Percentiles rank a stretch among this genome's conserved stretches.
phyloP scores from a whole-genome alignment of 92 coral and sea anemone species.

The Epizoanthus illoricatus region DNA sequence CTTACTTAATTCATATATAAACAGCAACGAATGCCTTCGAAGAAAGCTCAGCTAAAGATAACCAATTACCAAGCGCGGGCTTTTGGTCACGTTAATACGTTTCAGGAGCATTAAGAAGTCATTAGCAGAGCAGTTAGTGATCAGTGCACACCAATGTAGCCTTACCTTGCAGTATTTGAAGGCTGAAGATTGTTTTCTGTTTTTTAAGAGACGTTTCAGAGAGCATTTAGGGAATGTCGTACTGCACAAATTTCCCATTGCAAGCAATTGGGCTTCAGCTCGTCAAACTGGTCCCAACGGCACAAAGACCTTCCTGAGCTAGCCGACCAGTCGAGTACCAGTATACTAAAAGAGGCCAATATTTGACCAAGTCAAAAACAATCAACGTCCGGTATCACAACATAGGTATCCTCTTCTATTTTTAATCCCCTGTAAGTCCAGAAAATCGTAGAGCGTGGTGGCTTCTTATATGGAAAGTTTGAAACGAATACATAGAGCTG shows the following conservation, averaged over 20 bases:
- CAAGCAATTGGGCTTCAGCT: background rate
- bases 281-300: background rate
- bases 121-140: background rate
- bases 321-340: slow-evolving; percentile 7
- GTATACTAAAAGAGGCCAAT: slow-evolving; percentile 21
- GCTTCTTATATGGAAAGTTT: background rate
- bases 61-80: background rate
- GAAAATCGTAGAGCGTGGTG: background rate
- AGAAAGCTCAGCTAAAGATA: background rate
- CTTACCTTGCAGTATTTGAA: slow-evolving; percentile 34
- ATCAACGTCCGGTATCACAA: slow-evolving; percentile 13
- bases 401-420: background rate
- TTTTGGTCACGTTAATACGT: background rate
- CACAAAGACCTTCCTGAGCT: background rate
- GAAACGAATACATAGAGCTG: too few species aligned
- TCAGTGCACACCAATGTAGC: background rate
- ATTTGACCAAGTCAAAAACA: background rate
- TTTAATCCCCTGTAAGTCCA: background rate
- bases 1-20: background rate
- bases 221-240: slow-evolving; percentile 19
- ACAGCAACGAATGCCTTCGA: background rate
- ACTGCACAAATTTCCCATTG: slow-evolving; percentile 40
- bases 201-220: slow-evolving; percentile 16
- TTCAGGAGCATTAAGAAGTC: background rate
- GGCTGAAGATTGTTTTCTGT: slow-evolving; percentile 27